These are phyloP conservation scores for Diabrotica balteata DNA, from an alignment of 2,888 invertebrate species.

Conservation along the genomic window DNA sequence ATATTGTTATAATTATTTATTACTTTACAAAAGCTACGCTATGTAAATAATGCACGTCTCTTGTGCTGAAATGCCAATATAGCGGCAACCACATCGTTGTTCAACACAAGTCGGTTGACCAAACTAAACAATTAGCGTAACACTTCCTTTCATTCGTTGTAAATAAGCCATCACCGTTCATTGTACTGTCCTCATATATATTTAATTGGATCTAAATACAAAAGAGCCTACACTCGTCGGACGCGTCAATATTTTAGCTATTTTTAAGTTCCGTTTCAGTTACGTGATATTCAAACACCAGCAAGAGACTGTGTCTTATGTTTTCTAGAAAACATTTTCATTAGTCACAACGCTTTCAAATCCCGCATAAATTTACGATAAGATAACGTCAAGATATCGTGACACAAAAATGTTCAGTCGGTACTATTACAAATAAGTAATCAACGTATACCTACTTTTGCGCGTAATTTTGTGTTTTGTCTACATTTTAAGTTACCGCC, in stretches of 20 bases:
- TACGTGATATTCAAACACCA: neutral
- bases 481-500: no score
- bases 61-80: no score
- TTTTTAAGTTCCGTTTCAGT: slow-evolving; percentile 19
- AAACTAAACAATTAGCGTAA: neutral
- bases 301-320: neutral
- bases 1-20: no score
- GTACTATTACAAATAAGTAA: neutral
- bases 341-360: slow-evolving; percentile 9
- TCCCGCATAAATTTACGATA: slow-evolving; percentile 4
- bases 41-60: no score
- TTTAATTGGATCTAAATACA: slow-evolving; percentile 22
- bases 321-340: neutral
- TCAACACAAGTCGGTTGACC: neutral
- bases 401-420: neutral
- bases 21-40: no score
- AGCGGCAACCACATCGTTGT: no score
- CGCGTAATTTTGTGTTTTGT: neutral
- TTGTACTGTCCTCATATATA: slow-evolving; percentile 14
- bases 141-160: slow-evolving; percentile 2
- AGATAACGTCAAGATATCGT: slow-evolving; percentile 12
- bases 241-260: slow-evolving; percentile 21
- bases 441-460: neutral
- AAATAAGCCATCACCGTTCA: slow-evolving; percentile 5
- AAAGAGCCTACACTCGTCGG: slow-evolving; percentile 9